These are phyloP conservation scores for Remorina albescens DNA, from an alignment of 2,797 vertebrate species.

Conservation along the genomic window DNA sequence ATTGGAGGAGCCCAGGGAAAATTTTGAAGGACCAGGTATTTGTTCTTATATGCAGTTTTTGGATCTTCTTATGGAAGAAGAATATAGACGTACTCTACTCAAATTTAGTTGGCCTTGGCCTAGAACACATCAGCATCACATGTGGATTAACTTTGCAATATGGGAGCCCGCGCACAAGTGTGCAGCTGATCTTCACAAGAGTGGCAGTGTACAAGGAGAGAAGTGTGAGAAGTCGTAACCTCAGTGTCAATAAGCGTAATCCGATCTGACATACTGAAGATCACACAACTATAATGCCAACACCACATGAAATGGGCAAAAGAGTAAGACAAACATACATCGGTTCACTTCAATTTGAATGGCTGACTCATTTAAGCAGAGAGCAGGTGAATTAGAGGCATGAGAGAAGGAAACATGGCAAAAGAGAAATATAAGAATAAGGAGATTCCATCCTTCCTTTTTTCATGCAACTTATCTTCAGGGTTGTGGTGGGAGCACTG, in stretches of 20 bases:
- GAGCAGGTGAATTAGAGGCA: background rate
- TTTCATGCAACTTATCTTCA: no score
- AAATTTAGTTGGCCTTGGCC: no score
- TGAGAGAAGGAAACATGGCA: background rate
- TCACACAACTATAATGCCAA: background rate
- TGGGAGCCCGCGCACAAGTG: background rate
- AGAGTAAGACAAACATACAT: background rate
- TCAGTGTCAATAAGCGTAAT: constrained; percentile 3
- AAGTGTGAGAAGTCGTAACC: background rate
- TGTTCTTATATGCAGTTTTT: background rate
- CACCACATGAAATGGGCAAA: background rate
- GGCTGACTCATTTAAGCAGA: background rate
- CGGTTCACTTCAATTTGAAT: background rate
- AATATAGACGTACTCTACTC: background rate
- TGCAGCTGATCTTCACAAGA: background rate
- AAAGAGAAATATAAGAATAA: background rate
- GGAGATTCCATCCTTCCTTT: no score
- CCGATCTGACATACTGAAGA: background rate
- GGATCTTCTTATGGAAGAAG: background rate
- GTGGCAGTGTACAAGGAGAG: background rate
- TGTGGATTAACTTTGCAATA: background rate
- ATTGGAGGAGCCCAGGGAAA: background rate
- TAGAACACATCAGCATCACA: background rate
- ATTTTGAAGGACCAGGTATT: background rate
- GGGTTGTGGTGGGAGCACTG: no score